Evolutionary conservation across 2,113 vertebrate species (phyloP).

Genomic region (Speoplatyrhinus poulsoni): DNA sequence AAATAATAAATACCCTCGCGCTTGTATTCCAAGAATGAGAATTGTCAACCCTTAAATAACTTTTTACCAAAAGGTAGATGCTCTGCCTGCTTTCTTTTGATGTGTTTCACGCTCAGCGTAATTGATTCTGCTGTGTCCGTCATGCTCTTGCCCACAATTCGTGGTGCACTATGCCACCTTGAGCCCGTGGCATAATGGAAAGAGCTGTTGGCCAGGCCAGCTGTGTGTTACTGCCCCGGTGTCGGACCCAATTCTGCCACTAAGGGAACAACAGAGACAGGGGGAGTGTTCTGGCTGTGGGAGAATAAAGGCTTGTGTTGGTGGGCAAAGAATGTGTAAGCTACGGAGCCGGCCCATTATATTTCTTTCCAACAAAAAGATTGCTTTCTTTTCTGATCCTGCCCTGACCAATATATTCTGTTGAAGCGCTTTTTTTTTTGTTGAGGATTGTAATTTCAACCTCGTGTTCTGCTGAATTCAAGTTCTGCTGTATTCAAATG

Average conservation of each 20-base stretch:
- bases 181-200: conserved; percentile 66
- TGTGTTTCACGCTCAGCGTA: conserved; percentile 64
- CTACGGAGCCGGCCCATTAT: background rate
- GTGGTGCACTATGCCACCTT: conserved; percentile 61
- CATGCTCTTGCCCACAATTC: conserved; percentile 72
- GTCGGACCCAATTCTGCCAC: conserved; percentile 53
- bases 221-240: conserved; percentile 68
- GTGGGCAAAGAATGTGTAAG: background rate
- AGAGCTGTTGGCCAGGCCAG: conserved; percentile 57
- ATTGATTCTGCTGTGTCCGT: conserved; percentile 72
- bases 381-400: no score
- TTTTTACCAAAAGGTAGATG: conserved; percentile 53
- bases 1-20: conserved; percentile 51
- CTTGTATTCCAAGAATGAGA: conserved; percentile 59
- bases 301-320: background rate
- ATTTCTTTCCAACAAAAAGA: no score
- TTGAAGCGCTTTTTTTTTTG: no score
- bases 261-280: conserved; percentile 37
- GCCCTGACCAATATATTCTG: no score
- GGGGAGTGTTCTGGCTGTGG: conserved; percentile 12
- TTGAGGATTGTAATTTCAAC: no score
- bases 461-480: no score
- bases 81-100: conserved; percentile 66
- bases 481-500: no score
- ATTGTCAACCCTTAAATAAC: conserved; percentile 44